Base-by-base conservation (phyloP, 2,797 vertebrate genomes). In the Eulemur coronatus region DNA sequence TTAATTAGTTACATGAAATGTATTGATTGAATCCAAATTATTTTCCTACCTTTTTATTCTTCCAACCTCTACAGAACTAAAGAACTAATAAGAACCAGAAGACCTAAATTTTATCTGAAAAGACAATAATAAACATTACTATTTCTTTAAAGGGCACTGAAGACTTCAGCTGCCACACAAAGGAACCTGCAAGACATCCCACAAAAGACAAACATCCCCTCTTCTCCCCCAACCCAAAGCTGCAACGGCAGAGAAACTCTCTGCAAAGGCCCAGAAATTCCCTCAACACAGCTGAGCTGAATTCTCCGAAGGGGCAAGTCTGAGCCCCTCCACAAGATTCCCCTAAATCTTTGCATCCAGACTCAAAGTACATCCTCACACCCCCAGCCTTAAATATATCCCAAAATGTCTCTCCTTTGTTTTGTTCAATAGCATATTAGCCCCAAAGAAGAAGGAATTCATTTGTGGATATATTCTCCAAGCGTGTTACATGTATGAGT, bases 11-110 rank as follows among this genome's bases (percentile, higher is more conserved):
- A 67, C 30, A 92, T 18, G 94, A 94, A 94, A 89, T 89, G 4
- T 52, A 63, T 0, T 94, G 26, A 86, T 1, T 46, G 1, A 94
- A 72, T 70, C 43, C 41, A 92, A 96, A 94, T 76, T 90, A 80
- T 81, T 85, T 85, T 85, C 84, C 89, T 46, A 43, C 5, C 5
- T 80, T 91, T 89, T 89, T 33, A 73, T 94, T 94, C 95, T 63
- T 94, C 92, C 20, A 88, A 87, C 7, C 50, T 70, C 72, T 89
- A 43, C 1, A 93, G 9, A 57, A 57, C n/a, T 55, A 35, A 0
- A 81, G 50, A 57, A 72, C 26, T 72, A 59, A 55, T 10, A 73
- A 61, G 24, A 96, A 80, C 70, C 72, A 2, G 3, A 61, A 95
- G 41, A 88, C 65, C 28, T 72, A 70, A 57, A 35, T 89, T 81